Evolutionary conservation across 2,797 vertebrate species (phyloP).

Genomic region (Triplophysa yarkandensis): DNA sequence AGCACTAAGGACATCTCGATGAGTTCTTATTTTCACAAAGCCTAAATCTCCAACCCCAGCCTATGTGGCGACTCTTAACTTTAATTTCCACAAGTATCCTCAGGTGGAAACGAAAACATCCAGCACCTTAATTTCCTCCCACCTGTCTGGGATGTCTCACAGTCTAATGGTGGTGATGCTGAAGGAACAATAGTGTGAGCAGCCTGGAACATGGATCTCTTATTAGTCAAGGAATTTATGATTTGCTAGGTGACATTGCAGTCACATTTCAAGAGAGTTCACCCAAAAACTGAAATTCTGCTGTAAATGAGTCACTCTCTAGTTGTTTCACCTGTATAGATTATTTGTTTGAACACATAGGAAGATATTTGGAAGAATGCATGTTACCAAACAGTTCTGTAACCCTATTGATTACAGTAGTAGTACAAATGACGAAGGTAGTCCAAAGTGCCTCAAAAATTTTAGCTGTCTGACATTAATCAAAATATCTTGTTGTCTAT

Average conservation of each 20-base stretch:
- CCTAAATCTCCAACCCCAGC: not conserved
- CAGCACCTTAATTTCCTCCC: conserved; percentile 20
- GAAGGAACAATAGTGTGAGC: not conserved
- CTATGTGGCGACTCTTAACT: not conserved
- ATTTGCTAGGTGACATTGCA: not conserved
- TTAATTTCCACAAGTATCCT: conserved; percentile 39
- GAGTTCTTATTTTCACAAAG: not conserved
- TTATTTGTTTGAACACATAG: too few species aligned
- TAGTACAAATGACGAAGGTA: too few species aligned
- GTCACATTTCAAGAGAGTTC: not conserved
- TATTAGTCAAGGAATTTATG: not conserved
- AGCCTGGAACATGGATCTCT: not conserved
- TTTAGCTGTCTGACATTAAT: too few species aligned
- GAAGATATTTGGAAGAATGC: too few species aligned
- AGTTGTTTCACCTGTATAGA: too few species aligned
- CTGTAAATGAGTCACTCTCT: too few species aligned
- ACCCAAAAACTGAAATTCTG: too few species aligned
- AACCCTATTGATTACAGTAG: too few species aligned
- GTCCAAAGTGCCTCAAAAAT: too few species aligned
- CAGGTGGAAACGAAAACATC: conserved; percentile 19
- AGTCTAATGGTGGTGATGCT: conserved; percentile 7
- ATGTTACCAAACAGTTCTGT: too few species aligned
- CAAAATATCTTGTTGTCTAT: too few species aligned
- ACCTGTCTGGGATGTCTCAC: conserved; percentile 18
- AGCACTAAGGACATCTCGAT: not conserved